Base-by-base conservation (phyloP, 2,113 vertebrate genomes). In the Chaenogobius annularis region DNA sequence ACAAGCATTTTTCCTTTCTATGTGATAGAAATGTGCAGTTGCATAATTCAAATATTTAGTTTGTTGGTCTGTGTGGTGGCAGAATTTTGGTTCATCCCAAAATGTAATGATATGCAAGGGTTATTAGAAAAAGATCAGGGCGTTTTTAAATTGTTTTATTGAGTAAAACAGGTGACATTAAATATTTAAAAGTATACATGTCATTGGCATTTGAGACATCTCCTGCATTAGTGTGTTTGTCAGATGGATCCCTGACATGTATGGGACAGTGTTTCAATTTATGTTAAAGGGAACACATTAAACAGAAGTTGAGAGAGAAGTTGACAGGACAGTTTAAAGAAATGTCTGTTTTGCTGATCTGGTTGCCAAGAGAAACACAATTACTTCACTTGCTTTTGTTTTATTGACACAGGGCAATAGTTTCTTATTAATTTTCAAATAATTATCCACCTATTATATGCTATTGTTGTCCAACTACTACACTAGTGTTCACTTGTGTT, bases 11-110 rank as follows among this genome's bases (percentile, higher is more conserved):
- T 61, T 68, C 40, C 55, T 58, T 50, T 15, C 13, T 48, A 40
- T 61, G 48, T 17, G 70, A 10, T 68, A 79, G 79, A 76, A 65
- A 76, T 22, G 43, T 46, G 23, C 50, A 59, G 17, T 54, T n/a
- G 50, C 50, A 54, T 20, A n/a, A 54, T n/a, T 54, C n/a, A 54
- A 54, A 54, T 20, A 54, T 20, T 20, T 54, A 0, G 19, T 3
- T 52, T 52, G 19, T 9, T n/a, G 17, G 19, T 52, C 19, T 61
- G 58, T 35, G 31, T 17, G 15, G 14, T 35, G 58, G 58, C 26
- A 59, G 26, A 31, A 4, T 40, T 40, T 40, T 40, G 37, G 37
- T 40, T 40, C 26, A 31, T 31, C 26, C 26, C 26, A 31, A 4
- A 31, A 31, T 31, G 1, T 40, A 40, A 40, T 40, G 37, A 40